These are phyloP conservation scores for Bombus picipes DNA, from an alignment of 1,140 invertebrate genomes.

Conservation along the genomic window DNA sequence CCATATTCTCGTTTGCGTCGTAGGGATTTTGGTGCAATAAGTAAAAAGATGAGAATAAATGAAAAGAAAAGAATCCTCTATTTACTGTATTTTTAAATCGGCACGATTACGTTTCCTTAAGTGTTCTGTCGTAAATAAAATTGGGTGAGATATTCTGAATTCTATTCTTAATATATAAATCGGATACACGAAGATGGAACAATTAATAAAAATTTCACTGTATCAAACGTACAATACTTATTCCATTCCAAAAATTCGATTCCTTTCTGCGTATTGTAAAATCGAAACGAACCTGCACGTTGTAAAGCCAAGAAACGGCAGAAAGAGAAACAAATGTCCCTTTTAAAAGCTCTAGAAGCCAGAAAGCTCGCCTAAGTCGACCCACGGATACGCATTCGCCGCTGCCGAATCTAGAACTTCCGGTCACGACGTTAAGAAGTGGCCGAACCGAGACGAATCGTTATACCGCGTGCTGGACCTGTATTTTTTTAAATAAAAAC, in stretches of 20 bases:
- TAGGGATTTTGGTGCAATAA: conserved; percentile 1
- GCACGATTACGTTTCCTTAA: neutral
- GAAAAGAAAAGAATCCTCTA: neutral
- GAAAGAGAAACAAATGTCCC: neutral
- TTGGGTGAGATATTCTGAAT: neutral
- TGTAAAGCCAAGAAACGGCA: neutral
- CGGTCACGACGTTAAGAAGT: neutral
- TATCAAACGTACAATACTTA: neutral
- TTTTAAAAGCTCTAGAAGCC: neutral
- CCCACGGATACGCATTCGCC: conserved; percentile 26
- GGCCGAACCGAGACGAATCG: conserved; percentile 19
- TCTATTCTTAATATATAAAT: neutral
- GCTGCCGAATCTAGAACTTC: neutral
- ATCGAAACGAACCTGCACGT: neutral
- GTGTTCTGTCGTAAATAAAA: neutral
- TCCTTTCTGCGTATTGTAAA: neutral
- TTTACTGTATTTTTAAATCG: neutral
- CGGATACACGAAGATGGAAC: neutral
- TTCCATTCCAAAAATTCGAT: neutral
- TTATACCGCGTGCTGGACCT: conserved; percentile 23
- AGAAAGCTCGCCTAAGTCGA: neutral
- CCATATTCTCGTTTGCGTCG: neutral
- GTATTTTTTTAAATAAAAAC: conserved; percentile 48
- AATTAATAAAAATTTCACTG: neutral
- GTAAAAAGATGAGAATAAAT: neutral